phyloP scores from a whole-genome alignment of 1,140 invertebrate genomes.

The Schlechtendalia chinensis region DNA sequence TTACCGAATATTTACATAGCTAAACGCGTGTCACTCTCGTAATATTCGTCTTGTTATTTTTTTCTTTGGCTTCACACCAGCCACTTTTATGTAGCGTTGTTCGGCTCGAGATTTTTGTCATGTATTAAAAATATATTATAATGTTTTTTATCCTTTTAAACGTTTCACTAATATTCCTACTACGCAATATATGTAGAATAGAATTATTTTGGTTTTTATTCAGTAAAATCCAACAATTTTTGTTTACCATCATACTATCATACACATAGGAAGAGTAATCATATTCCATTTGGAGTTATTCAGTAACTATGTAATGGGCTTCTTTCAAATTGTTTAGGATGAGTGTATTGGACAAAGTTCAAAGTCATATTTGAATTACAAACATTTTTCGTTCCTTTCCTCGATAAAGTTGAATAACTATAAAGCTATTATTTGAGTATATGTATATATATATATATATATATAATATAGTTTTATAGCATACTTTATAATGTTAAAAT shows the following conservation, averaged over 20 bases:
- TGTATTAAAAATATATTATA: not conserved
- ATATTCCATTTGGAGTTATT: not conserved
- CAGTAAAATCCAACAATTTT: not conserved
- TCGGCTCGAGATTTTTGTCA: not conserved
- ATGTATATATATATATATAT: not conserved
- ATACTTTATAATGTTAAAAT: too few relatives aligned
- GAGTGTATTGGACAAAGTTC: not conserved
- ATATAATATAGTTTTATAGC: too few relatives aligned
- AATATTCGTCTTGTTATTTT: constrained; percentile 30
- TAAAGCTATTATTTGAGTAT: not conserved
- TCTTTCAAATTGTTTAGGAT: not conserved
- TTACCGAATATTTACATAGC: constrained; percentile 43
- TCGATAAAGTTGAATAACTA: not conserved
- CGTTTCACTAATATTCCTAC: not conserved
- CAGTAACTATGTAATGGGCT: not conserved
- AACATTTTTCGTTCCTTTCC: not conserved
- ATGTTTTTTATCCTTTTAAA: not conserved
- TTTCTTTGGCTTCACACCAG: constrained; percentile 39
- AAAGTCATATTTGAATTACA: not conserved
- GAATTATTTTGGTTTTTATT: not conserved
- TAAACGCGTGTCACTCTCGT: constrained; percentile 40
- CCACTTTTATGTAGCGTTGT: constrained; percentile 1
- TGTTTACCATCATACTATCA: not conserved
- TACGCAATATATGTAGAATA: not conserved
- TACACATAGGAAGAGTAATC: not conserved